phyloP scores from a whole-genome alignment of 1,140 invertebrate genomes.

The Nasonia longicornis region DNA sequence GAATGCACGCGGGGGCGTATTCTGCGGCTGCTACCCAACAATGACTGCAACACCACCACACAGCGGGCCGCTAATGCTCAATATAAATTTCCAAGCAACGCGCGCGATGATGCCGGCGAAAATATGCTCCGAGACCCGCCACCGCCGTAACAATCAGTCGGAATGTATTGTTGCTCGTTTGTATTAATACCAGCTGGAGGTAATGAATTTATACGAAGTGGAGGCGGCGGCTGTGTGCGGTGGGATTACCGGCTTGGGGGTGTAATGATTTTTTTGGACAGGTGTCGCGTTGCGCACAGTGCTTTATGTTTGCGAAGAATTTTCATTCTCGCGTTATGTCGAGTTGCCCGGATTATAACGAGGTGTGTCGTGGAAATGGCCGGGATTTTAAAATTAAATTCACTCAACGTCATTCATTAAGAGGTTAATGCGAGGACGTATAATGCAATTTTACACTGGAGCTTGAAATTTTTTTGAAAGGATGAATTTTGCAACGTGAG shows the following conservation, averaged over 20 bases:
- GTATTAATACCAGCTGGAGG: neutral
- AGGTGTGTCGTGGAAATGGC: no score
- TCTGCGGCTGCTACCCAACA: neutral
- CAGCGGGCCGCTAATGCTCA: slow-evolving; percentile 2
- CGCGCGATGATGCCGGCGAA: slow-evolving; percentile 8
- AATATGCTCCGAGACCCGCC: neutral
- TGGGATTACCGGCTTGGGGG: neutral
- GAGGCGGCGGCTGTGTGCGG: neutral
- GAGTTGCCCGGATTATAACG: no score
- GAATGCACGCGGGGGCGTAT: neutral
- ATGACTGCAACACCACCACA: neutral
- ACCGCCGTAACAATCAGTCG: slow-evolving; percentile 7
- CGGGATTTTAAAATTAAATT: no score
- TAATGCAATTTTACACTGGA: no score
- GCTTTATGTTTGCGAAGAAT: no score
- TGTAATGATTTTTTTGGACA: neutral
- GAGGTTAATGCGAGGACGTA: no score
- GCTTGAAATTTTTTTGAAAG: no score
- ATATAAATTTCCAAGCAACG: slow-evolving; percentile 15
- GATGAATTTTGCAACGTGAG: no score
- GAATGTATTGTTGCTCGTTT: neutral
- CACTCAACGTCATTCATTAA: no score
- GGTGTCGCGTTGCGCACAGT: no score
- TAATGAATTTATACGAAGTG: neutral
- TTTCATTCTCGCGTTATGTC: no score